Conservation (phyloP, 2,888 invertebrate species). For the Eremobia ochroleuca region DNA sequence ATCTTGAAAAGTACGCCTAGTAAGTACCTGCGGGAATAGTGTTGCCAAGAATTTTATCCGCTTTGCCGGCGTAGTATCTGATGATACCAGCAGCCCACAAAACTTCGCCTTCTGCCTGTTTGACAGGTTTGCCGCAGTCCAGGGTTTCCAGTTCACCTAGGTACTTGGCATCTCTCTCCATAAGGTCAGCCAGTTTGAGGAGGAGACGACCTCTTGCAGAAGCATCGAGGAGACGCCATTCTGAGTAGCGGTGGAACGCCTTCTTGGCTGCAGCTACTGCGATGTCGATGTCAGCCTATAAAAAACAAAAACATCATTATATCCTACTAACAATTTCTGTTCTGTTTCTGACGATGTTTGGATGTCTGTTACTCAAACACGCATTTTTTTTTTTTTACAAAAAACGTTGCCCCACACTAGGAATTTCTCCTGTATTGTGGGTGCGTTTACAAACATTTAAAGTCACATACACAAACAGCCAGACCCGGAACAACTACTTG, state of each 20-base stretch:
- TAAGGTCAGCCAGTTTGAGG: constrained; percentile 93
- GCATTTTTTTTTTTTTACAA: no score
- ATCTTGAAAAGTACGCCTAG: not conserved
- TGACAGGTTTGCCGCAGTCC: constrained; percentile 97
- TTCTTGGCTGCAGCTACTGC: constrained; percentile 95
- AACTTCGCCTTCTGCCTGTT: constrained; percentile 93
- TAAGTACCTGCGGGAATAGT: constrained; percentile 92
- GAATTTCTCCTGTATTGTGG: no score
- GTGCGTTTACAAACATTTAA: no score
- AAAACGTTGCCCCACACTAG: no score
- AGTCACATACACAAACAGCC: no score
- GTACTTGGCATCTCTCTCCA: constrained; percentile 93
- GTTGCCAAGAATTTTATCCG: constrained; percentile 96
- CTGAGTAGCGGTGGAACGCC: constrained; percentile 94
- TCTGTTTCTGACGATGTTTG: no score
- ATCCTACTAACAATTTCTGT: no score
- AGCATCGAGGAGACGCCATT: constrained; percentile 95
- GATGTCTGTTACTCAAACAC: no score
- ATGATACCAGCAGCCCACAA: constrained; percentile 91
- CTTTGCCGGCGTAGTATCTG: constrained; percentile 97
- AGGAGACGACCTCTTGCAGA: constrained; percentile 94
- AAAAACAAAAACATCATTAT: not conserved
- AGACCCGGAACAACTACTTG: no score
- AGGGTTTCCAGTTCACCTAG: constrained; percentile 96
- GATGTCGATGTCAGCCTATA: constrained; percentile 94